Evolutionary conservation across 2,888 invertebrate species (phyloP).

Genomic region (Chironomus riparius): DNA sequence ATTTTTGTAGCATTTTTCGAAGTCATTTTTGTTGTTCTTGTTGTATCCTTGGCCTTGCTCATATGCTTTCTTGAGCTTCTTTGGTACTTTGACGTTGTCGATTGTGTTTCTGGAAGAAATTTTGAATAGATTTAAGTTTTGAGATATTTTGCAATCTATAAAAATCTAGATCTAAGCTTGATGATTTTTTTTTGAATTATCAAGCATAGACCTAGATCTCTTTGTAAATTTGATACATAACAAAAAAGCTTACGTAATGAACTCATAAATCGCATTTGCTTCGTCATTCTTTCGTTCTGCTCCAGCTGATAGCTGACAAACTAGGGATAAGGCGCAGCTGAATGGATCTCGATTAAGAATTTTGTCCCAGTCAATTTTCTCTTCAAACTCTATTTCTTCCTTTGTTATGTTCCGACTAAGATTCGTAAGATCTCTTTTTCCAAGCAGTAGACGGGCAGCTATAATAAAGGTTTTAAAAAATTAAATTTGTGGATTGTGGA

Average conservation of each 20-base stretch:
- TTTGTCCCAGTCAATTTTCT: conserved; percentile 38
- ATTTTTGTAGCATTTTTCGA: conserved; percentile 36
- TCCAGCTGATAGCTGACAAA: conserved; percentile 40
- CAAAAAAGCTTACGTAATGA: conserved; percentile 34
- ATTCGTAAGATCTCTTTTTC: conserved; percentile 7
- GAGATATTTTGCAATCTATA: no score
- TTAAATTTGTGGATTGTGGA: no score
- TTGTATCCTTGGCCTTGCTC: conserved; percentile 36
- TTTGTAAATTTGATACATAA: background rate
- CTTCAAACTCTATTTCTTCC: conserved; percentile 13
- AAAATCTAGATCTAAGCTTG: no score
- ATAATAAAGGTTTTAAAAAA: background rate
- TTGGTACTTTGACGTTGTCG: conserved; percentile 33
- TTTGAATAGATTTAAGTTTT: background rate
- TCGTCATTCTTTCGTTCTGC: conserved; percentile 36
- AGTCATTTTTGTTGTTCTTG: conserved; percentile 33
- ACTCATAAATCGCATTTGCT: conserved; percentile 35
- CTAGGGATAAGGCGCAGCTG: conserved; percentile 39
- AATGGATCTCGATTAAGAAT: conserved; percentile 39
- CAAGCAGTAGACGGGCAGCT: background rate
- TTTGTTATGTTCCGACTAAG: conserved; percentile 2
- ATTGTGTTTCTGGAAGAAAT: background rate
- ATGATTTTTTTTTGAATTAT: no score
- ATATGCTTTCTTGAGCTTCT: conserved; percentile 37
- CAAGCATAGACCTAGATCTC: no score